These are phyloP conservation scores for Molossus molossus DNA, from an alignment of 2,797 vertebrate species.

Conservation along the genomic window DNA sequence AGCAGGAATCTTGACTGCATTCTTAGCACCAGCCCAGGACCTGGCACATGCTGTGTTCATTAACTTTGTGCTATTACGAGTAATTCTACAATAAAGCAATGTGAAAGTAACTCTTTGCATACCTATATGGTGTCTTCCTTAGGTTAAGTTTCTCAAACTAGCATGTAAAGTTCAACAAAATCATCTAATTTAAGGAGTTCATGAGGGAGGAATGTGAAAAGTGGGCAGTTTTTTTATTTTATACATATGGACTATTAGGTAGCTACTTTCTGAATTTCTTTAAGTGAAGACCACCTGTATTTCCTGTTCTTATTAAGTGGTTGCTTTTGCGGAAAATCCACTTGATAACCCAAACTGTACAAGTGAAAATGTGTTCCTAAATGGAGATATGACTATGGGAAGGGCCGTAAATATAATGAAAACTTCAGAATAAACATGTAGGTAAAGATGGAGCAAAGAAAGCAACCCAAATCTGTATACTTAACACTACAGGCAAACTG, in stretches of 20 bases:
- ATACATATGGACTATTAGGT: neutral
- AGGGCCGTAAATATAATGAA: neutral
- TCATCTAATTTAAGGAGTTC: neutral
- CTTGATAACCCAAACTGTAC: neutral
- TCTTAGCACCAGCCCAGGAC: no score
- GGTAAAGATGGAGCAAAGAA: conserved; percentile 29
- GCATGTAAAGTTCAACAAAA: neutral
- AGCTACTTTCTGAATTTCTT: neutral
- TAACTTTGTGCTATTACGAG: neutral
- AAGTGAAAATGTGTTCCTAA: conserved; percentile 31
- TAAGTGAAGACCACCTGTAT: neutral
- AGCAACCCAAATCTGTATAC: conserved; percentile 29
- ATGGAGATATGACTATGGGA: neutral
- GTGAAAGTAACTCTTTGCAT: conserved; percentile 3
- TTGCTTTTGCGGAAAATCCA: conserved; percentile 35
- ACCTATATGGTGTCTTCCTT: neutral
- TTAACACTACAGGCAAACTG: neutral
- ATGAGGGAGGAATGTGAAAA: neutral
- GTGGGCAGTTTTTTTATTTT: neutral
- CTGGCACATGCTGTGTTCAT: neutral
- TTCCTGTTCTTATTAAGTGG: neutral
- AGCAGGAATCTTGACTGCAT: neutral
- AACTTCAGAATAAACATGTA: conserved; percentile 65
- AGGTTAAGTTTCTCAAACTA: neutral
- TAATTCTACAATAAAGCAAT: neutral